Base-by-base conservation (phyloP, 2,888 invertebrate genomes). In the Diplazon laetatorius region DNA sequence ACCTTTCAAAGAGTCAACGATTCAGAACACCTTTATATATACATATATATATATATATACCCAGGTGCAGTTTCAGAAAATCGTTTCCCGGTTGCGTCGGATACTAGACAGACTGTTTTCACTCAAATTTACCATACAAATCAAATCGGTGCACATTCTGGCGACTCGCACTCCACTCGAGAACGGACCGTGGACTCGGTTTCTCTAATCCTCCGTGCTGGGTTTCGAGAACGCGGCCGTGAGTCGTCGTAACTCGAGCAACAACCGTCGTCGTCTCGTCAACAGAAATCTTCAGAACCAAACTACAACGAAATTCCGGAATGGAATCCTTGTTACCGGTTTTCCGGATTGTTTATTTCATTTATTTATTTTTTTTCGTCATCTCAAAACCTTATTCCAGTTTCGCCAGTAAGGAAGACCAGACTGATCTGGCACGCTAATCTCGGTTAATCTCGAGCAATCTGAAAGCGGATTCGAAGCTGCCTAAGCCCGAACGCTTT, bases 381-480 rank as follows among this genome's bases (percentile, higher is more conserved):
- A 42, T 57, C 37, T 37, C 63, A 65, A 35, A 69, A 50, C 50
- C 57, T 68, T 52, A 48, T 73, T 57, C 68, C 48, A 39, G 48
- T 69, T 22, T 52, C 63, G 57, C 77, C 73, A 69, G 69, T 78
- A 57, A 73, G 68, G 68, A 73, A 52, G 48, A 55, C 72, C 60
- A 78, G 82, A 82, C 84, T 85, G 85, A 87, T 87, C 82, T 81
- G 37, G 77, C 44, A 50, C 63, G 83, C 81, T 87, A 87, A 87
- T 85, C 85, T 81, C 77, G 73, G 80, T 78, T 85, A 85, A 86
- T 86, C 86, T 85, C 78, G 78, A 73, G 80, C 83, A 80, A 85
- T 84, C 81, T 80, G 81, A 76, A 73, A 82, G 76, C 82, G 80
- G 81, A 81, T 77, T 55, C 62, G 57, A 63, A 73, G 65, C 35